Percentiles rank a stretch among this genome's conserved stretches.
Conservation (phyloP, 1,140 invertebrate species). For the Euborellia annulipes region DNA sequence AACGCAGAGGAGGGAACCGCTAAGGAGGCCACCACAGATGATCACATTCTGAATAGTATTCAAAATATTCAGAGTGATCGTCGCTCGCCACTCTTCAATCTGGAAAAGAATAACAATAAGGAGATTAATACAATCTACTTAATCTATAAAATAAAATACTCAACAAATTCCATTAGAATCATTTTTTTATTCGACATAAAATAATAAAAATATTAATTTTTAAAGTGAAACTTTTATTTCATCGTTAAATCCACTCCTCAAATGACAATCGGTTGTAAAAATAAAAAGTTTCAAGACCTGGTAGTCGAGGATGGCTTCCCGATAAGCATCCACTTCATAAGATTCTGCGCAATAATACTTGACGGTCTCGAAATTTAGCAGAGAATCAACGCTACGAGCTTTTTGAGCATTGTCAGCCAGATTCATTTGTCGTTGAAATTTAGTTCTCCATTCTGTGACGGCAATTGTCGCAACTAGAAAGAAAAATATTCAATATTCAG, state of each 20-base stretch:
- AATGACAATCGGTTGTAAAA: neutral
- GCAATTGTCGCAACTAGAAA: conserved; percentile 60
- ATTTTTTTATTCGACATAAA: neutral
- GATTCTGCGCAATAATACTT: conserved; percentile 91
- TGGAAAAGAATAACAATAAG: conserved; percentile 31
- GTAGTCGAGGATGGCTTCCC: conserved; percentile 60
- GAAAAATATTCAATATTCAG: conserved; percentile 12
- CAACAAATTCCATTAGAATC: neutral
- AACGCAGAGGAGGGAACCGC: conserved; percentile 76
- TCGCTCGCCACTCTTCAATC: conserved; percentile 73
- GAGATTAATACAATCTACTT: conserved; percentile 11
- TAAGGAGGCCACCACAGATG: conserved; percentile 69
- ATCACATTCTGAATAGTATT: conserved; percentile 83
- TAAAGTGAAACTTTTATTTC: no score
- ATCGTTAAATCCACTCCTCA: neutral
- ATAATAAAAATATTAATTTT: neutral
- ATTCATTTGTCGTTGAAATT: conserved; percentile 86
- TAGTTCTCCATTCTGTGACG: conserved; percentile 91
- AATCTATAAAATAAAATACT: no score
- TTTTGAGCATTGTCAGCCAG: conserved; percentile 78
- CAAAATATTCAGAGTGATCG: conserved; percentile 70
- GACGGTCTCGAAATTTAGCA: conserved; percentile 94
- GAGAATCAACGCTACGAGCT: conserved; percentile 86
- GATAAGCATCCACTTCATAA: conserved; percentile 77
- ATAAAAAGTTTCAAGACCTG: conserved; percentile 38